Evolutionary conservation across 2,797 vertebrate species (phyloP).

Genomic region (Ctenopoma kingsleyae): DNA sequence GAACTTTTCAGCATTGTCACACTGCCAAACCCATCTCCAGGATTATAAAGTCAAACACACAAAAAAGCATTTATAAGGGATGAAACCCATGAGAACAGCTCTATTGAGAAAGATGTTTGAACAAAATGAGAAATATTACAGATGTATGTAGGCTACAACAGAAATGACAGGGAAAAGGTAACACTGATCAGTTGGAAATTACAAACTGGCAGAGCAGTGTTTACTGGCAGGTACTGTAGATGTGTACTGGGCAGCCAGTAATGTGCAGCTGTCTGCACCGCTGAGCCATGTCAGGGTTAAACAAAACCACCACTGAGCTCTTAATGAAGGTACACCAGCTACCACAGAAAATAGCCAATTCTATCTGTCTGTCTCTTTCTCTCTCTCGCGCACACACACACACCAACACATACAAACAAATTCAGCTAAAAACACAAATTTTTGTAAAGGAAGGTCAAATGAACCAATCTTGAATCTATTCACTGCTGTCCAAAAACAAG

Average conservation of each 20-base stretch:
- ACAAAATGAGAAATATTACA: constrained; percentile 33
- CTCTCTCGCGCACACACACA: constrained; percentile 16
- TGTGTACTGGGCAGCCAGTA: constrained; percentile 39
- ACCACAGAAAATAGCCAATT: constrained; percentile 65
- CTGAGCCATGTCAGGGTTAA: constrained; percentile 62
- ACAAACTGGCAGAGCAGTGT: constrained; percentile 37
- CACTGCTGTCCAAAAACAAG: constrained; percentile 63
- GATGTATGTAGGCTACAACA: constrained; percentile 1
- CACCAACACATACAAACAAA: constrained; percentile 14
- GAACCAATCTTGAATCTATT: constrained; percentile 61
- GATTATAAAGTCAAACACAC: constrained; percentile 20
- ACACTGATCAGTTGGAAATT: constrained; percentile 35
- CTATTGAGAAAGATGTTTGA: constrained; percentile 53
- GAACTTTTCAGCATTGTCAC: constrained; percentile 41
- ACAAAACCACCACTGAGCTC: constrained; percentile 65
- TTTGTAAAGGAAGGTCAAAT: constrained; percentile 47
- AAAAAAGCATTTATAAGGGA: constrained; percentile 85
- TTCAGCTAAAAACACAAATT: constrained; percentile 43
- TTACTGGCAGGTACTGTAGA: constrained; percentile 46
- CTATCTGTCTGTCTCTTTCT: constrained; percentile 42
- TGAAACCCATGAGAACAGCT: constrained; percentile 73
- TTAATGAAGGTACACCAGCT: constrained; percentile 55
- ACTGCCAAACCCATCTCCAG: constrained; percentile 47
- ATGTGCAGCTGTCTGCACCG: constrained; percentile 60
- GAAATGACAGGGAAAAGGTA: constrained; percentile 9